Percentiles rank a stretch among this genome's conserved stretches.
phyloP scores from a whole-genome alignment of 2,113 vertebrate species.

The Callionymus lyra region DNA sequence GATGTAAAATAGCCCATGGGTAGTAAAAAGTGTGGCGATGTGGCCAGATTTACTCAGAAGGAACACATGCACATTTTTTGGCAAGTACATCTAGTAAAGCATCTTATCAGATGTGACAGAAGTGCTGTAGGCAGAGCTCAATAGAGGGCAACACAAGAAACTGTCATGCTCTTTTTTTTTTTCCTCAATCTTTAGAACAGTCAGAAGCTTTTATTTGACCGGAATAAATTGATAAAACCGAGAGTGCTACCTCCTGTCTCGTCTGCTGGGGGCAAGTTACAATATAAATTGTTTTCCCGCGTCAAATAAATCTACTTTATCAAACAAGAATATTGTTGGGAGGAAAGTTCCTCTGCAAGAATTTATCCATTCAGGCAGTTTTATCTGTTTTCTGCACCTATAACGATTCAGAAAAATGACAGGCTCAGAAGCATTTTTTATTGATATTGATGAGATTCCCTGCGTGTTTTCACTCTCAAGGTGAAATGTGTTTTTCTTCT shows the following conservation, averaged over 20 bases:
- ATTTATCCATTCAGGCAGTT: conserved; percentile 57
- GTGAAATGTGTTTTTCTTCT: no score
- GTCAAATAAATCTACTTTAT: conserved; percentile 49
- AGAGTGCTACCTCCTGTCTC: conserved; percentile 16
- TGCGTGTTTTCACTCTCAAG: conserved; percentile 22
- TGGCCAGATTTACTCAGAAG: conserved; percentile 15
- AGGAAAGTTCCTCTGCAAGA: conserved; percentile 56
- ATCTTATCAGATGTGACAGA: conserved; percentile 47
- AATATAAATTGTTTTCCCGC: conserved; percentile 40
- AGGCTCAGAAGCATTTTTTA: conserved; percentile 1
- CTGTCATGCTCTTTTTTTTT: conserved; percentile 19
- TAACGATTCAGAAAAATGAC: conserved; percentile 1
- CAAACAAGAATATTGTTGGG: conserved; percentile 49
- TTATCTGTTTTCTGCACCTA: conserved; percentile 54
- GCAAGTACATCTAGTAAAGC: conserved; percentile 20
- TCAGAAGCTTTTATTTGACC: conserved; percentile 34
- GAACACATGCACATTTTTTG: conserved; percentile 20
- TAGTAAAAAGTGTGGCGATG: conserved; percentile 12
- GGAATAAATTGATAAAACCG: conserved; percentile 43
- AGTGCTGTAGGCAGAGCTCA: conserved; percentile 32
- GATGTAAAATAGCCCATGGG: conserved; percentile 14
- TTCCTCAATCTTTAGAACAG: conserved; percentile 17
- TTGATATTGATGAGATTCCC: conserved; percentile 49
- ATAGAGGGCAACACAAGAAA: conserved; percentile 24
- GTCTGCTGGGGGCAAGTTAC: conserved; percentile 15